Evolutionary conservation across 1,140 invertebrate genomes (phyloP), one percentile per base, ranked within the genome.

Genomic region (Drosophila albomicans): DNA sequence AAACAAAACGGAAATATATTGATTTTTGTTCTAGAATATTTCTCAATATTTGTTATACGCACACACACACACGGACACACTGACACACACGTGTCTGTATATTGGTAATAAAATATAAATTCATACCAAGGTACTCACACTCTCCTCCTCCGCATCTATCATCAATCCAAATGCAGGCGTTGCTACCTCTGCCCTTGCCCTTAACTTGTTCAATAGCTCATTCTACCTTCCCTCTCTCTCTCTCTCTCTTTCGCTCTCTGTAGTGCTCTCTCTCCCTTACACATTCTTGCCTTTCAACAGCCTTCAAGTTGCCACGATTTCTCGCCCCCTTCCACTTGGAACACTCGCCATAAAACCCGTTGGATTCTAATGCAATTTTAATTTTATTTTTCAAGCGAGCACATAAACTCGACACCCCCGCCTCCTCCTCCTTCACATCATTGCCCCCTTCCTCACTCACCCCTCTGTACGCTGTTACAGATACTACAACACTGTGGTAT

Each of bases 351-450:
- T 82, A 79, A 87, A 82, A 87, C 82, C 82, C 82, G 69, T 82
- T 80, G 82, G 85, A 88, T 84, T 88, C 85, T 88, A 88, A 88
- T 88, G 85, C 85, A 88, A 88, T 88, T 88, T 88, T 88, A 88
- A 88, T 88, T 88, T 89, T 88, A 89, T 88, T 88, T 88, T 88
- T 88, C 85, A 88, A 88, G 81, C 85, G 80, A 79, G 78, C 85
- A 88, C 84, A 88, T 84, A 88, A 88, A 88, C 85, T 88, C 77
- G 51, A 59, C 68, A 74, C 68, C 10, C 25, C 8, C 25, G 54
- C 30, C 45, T 3, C 15, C 38, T 43, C 25, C 45, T 25, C 64
- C 32, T 28, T 13, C 5, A 25, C 3, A 25, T 25, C 20, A 25
- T 25, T 25, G 20, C 30, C 1, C 51, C 38, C 32, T 20, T 1